Evolutionary conservation across 1,140 invertebrate genomes (phyloP).

Genomic region (Mamestra configurata): DNA sequence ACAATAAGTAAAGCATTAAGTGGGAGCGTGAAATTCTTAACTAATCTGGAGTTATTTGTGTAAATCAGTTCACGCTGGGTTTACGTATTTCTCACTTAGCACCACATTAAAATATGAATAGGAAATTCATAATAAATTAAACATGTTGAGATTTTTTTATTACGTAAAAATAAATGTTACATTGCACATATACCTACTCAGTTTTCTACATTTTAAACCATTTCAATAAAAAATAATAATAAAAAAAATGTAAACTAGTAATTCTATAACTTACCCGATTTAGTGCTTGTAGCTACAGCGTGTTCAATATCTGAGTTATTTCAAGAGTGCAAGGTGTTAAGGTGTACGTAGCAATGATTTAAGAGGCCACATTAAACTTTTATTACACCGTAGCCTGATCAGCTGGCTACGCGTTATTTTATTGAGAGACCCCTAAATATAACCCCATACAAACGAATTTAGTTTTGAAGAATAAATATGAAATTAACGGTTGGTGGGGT

Average conservation of each 20-base stretch:
- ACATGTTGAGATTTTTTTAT: neutral
- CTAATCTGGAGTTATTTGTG: slow-evolving; percentile 47
- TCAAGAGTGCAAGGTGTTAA: slow-evolving; percentile 44
- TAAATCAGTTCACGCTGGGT: slow-evolving; percentile 59
- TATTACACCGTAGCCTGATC: slow-evolving; percentile 56
- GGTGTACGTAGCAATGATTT: slow-evolving; percentile 59
- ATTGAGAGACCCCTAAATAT: slow-evolving; percentile 52
- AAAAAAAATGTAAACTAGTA: too few species aligned
- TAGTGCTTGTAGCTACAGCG: neutral
- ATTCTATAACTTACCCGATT: neutral
- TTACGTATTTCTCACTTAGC: slow-evolving; percentile 7
- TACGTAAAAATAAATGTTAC: neutral
- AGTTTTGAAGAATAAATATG: slow-evolving; percentile 14
- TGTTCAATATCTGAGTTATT: slow-evolving; percentile 38
- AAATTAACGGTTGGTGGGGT: neutral
- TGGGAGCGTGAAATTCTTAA: slow-evolving; percentile 60
- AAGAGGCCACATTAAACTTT: slow-evolving; percentile 64
- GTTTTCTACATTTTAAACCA: too few species aligned
- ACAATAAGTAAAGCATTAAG: slow-evolving; percentile 53
- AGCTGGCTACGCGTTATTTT: slow-evolving; percentile 52
- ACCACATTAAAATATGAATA: slow-evolving; percentile 19
- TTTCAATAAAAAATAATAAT: too few species aligned
- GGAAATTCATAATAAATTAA: slow-evolving; percentile 15
- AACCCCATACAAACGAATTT: slow-evolving; percentile 27
- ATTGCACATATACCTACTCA: too few species aligned